Conservation (phyloP, 2,888 invertebrate genomes). For the Diachrysia chrysitis region DNA sequence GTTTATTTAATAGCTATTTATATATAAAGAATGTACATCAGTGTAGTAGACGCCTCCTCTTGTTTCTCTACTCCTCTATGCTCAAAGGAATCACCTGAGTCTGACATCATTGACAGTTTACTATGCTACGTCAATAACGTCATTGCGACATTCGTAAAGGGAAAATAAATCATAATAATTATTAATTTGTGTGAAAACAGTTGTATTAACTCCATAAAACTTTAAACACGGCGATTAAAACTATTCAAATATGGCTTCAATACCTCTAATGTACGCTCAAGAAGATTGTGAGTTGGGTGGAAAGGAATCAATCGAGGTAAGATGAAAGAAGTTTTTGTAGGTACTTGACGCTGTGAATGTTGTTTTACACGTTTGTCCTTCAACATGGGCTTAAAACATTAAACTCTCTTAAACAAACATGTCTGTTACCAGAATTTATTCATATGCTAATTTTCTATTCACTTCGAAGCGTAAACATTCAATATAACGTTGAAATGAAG, state of each 20-base stretch:
- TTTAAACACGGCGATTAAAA: slow-evolving; percentile 31
- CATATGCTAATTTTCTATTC: slow-evolving; percentile 31
- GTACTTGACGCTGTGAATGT: slow-evolving; percentile 44
- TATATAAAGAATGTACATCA: too few species aligned
- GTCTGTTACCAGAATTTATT: slow-evolving; percentile 27
- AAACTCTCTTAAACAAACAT: slow-evolving; percentile 26
- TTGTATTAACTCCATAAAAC: slow-evolving; percentile 22
- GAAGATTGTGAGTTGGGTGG: slow-evolving; percentile 92
- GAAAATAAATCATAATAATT: slow-evolving; percentile 36
- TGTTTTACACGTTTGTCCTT: slow-evolving; percentile 56
- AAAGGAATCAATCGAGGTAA: slow-evolving; percentile 88
- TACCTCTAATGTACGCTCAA: slow-evolving; percentile 90
- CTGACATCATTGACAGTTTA: too few species aligned
- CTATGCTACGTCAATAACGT: slow-evolving; percentile 30
- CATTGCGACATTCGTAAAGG: slow-evolving; percentile 58
- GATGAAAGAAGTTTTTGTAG: slow-evolving; percentile 22
- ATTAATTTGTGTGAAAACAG: slow-evolving; percentile 39
- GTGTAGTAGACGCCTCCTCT: too few species aligned
- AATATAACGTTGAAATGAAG: neutral
- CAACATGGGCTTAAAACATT: slow-evolving; percentile 39
- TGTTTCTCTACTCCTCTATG: too few species aligned
- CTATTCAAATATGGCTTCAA: slow-evolving; percentile 78
- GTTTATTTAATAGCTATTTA: too few species aligned
- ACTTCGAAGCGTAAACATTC: slow-evolving; percentile 14
- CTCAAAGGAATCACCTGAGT: too few species aligned